Conservation (phyloP, 2,888 invertebrate species). For the Polyommatus icarus region DNA sequence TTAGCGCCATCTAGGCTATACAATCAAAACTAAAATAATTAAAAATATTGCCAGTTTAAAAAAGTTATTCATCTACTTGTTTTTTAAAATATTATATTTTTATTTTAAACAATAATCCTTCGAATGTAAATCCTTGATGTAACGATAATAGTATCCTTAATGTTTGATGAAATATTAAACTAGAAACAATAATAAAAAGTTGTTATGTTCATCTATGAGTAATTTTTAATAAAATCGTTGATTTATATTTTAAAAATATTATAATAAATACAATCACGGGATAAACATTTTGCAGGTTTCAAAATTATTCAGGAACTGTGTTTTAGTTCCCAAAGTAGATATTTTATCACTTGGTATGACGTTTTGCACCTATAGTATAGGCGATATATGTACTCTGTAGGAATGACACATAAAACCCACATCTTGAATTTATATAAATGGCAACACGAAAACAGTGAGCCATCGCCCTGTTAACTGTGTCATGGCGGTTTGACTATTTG, state of each 20-base stretch:
- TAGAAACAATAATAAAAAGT: too few relatives aligned
- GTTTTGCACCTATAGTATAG: too few relatives aligned
- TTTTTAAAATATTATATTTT: not conserved
- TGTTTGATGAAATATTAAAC: not conserved
- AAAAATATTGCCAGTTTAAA: not conserved
- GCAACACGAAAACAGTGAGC: slow-evolving; percentile 74
- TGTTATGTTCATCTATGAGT: too few relatives aligned
- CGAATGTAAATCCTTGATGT: not conserved
- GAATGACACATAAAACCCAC: slow-evolving; percentile 1
- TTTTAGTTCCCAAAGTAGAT: too few relatives aligned
- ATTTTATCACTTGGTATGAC: too few relatives aligned
- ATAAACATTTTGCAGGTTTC: not conserved
- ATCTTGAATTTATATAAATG: slow-evolving; percentile 42
- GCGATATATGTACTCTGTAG: too few relatives aligned
- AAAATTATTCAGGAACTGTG: not conserved
- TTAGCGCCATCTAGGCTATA: not conserved
- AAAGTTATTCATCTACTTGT: too few relatives aligned
- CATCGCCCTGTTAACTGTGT: slow-evolving; percentile 81
- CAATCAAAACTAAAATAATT: not conserved
- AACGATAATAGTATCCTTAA: not conserved
- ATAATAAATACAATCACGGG: not conserved
- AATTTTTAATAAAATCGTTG: too few relatives aligned
- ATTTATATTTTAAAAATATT: not conserved
- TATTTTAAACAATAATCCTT: not conserved
- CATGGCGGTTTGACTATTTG: slow-evolving; percentile 81